Base-by-base conservation (phyloP, 2,113 vertebrate genomes). In the Salvelinus fontinalis region DNA sequence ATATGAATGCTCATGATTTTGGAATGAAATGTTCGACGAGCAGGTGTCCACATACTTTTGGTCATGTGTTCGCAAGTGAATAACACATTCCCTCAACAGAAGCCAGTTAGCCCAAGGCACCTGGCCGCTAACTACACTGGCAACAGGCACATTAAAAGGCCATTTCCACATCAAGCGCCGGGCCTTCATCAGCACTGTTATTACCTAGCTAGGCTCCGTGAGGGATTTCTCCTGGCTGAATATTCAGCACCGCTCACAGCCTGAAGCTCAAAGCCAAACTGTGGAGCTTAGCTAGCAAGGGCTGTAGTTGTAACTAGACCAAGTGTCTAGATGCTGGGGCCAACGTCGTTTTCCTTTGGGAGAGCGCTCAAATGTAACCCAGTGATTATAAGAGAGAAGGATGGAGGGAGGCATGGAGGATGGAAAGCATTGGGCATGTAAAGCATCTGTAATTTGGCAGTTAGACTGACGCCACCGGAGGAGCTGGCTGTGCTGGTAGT, bases 361-460 rank as follows among this genome's bases (percentile, higher is more conserved):
- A 39, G 71, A 76, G 75, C 26, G 1, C 76, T 74, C 73, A 86
- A 78, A 78, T 84, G 74, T 29, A 76, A 82, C 78, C 20, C 18
- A 81, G 70, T 87, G 82, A 91, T 91, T 87, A 89, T 78, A 85
- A 84, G 77, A 79, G 78, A 60, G 0, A 76, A 49, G 0, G 70
- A 79, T 69, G 70, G 27, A 29, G 27, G 31, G 57, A 59, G 57
- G 57, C 11, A 60, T 13, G 20, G 39, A 18, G 68, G 79, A 74
- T 72, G 85, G 85, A 87, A 90, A 89, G 78, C 79, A 77, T 86
- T 81, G 79, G 81, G 27, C 75, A 82, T 1, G 27, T 74, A 83
- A 81, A 80, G 80, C 81, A 91, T 89, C 91, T 91, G 89, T 87
- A 90, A 90, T 90, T 90, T 91, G 81, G 86, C 86, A 84, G 75